Percentiles rank a stretch among this genome's conserved stretches.
Evolutionary conservation across 2,888 invertebrate species (phyloP).

Genomic region (Choreutis nemorana): DNA sequence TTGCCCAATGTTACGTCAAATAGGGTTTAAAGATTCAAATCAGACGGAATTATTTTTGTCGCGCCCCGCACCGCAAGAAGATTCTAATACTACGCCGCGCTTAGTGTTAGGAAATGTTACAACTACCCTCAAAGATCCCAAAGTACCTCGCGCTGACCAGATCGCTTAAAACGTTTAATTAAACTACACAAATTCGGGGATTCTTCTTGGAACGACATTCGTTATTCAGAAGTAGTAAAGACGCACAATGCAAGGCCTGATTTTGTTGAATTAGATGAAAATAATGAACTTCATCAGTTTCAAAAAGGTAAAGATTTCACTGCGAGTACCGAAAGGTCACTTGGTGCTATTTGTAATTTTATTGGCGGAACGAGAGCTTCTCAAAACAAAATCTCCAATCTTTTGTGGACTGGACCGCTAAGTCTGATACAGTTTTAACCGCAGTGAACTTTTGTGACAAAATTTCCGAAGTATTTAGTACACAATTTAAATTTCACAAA

Average conservation of each 20-base stretch:
- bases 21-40: neutral
- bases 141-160: constrained; percentile 3
- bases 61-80: neutral
- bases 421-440: constrained; percentile 2
- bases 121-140: constrained; percentile 4
- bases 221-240: constrained; percentile 6
- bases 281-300: constrained; percentile 8
- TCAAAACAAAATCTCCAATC: constrained; percentile 5
- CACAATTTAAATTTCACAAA: constrained; percentile 7
- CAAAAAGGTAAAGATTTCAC: constrained; percentile 5
- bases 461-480: constrained; percentile 6
- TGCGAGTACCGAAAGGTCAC: constrained; percentile 3
- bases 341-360: constrained; percentile 6
- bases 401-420: constrained; percentile 6
- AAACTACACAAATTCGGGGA: constrained; percentile 2
- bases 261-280: constrained; percentile 3
- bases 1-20: neutral
- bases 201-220: constrained; percentile 7
- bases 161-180: constrained; percentile 3
- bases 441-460: constrained; percentile 6
- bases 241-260: constrained; percentile 5
- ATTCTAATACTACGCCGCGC: neutral
- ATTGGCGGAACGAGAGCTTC: no score
- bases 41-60: neutral
- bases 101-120: neutral